Evolutionary conservation across 2,797 vertebrate species (phyloP).

Genomic region (Melopsittacus undulatus): DNA sequence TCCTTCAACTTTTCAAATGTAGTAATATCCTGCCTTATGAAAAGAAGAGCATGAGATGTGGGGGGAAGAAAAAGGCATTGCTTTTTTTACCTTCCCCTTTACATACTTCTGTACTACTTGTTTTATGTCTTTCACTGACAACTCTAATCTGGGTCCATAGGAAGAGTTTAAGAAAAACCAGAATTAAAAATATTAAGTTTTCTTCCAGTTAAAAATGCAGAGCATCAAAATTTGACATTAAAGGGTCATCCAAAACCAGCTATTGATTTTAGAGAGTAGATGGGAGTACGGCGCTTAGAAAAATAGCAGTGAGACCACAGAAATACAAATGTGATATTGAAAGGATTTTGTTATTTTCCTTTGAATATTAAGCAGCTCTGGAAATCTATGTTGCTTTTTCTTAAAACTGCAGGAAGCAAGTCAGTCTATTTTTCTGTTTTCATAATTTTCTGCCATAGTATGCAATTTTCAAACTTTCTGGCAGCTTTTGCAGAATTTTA

Average conservation of each 20-base stretch:
- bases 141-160: background rate
- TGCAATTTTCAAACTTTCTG: background rate
- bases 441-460: background rate
- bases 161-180: background rate
- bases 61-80: background rate
- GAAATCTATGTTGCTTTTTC: background rate
- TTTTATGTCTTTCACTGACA: background rate
- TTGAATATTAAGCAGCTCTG: background rate
- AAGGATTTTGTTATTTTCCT: background rate
- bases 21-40: background rate
- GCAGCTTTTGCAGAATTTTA: background rate
- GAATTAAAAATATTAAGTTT: background rate
- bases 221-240: background rate
- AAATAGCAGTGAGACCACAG: background rate
- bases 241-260: background rate
- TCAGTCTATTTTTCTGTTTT: background rate
- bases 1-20: background rate
- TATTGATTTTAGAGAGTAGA: background rate
- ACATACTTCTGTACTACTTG: background rate
- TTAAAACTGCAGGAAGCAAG: background rate
- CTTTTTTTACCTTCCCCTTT: background rate
- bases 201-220: background rate
- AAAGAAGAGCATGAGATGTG: background rate
- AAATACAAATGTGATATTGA: background rate
- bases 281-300: background rate